Conservation (phyloP, 2,113 vertebrate species). For the Casuarius casuarius region DNA sequence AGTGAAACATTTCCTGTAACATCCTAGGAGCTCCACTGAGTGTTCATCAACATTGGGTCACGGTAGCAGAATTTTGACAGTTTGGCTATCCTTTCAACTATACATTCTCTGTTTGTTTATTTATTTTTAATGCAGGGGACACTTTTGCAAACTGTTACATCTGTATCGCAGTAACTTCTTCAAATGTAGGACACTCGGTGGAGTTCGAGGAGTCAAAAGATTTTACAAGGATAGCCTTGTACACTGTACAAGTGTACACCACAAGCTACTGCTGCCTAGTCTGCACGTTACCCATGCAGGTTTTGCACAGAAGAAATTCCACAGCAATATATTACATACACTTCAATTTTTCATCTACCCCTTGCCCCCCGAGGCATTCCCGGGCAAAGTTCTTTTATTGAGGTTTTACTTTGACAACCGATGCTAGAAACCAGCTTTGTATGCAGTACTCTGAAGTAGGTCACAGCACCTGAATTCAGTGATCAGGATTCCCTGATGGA, state of each 20-base stretch:
- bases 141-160: background rate
- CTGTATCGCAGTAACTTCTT: background rate
- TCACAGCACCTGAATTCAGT: background rate
- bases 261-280: background rate
- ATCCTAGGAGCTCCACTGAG: background rate
- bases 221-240: background rate
- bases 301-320: background rate
- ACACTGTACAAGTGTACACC: background rate
- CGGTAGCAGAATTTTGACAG: rapidly evolving
- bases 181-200: background rate
- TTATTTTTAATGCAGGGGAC: background rate
- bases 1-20: background rate
- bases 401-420: background rate
- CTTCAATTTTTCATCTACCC: background rate
- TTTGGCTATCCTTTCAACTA: background rate
- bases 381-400: background rate
- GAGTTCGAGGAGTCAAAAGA: background rate
- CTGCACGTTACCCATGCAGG: background rate
- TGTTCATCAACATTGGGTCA: background rate
- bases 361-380: background rate
- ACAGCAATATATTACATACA: background rate
- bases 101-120: background rate
- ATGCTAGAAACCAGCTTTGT: background rate
- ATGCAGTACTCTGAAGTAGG: background rate
- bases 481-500: background rate